Evolutionary conservation across 2,797 vertebrate species (phyloP).

Genomic region (Sebastes baramenuke): DNA sequence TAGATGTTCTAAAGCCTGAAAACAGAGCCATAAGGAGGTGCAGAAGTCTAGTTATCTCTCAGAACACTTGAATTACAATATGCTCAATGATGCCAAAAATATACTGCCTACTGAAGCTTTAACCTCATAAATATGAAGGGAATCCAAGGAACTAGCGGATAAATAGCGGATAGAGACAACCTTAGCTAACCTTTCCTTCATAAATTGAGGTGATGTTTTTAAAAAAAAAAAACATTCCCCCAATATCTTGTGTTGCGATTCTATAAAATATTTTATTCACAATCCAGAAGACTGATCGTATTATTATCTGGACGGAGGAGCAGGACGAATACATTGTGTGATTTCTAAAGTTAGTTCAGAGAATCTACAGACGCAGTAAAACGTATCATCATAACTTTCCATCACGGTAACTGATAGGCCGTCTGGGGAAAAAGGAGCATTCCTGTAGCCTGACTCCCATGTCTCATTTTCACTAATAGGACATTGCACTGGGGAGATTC

Average conservation of each 20-base stretch:
- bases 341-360: constrained; percentile 56
- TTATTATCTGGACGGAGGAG: constrained; percentile 19
- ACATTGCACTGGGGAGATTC: constrained; percentile 31
- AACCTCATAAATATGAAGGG: not conserved
- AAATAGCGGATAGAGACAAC: not conserved
- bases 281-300: constrained; percentile 7
- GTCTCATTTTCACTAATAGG: constrained; percentile 71
- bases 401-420: constrained; percentile 67
- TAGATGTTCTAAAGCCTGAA: too few species aligned
- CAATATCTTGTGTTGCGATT: not conserved
- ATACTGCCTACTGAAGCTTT: not conserved
- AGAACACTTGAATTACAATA: not conserved
- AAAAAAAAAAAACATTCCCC: too few species aligned
- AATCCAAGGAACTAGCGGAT: not conserved
- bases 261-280: constrained; percentile 4
- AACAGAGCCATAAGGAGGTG: too few species aligned
- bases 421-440: constrained; percentile 66
- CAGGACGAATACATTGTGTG: constrained; percentile 35
- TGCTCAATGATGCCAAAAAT: not conserved
- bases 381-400: constrained; percentile 65
- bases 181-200: not conserved
- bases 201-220: not conserved
- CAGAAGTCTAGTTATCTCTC: too few species aligned
- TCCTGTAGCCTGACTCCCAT: constrained; percentile 63
- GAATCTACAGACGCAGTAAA: constrained; percentile 57